Evolutionary conservation across 2,888 invertebrate genomes (phyloP).

Genomic region (Stegana nigrithorax): DNA sequence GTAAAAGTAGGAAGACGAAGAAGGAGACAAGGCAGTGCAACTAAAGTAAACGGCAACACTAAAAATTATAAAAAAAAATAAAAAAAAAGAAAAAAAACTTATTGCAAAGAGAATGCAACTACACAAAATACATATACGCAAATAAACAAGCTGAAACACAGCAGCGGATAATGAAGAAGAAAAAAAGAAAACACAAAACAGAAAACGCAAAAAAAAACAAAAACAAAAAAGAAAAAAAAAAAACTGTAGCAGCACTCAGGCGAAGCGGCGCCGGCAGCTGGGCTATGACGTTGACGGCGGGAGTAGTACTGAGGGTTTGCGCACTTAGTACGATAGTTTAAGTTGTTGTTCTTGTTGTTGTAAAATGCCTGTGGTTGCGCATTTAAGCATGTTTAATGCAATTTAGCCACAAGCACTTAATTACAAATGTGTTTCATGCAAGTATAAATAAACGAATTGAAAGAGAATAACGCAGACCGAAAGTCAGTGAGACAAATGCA

Average conservation of each 20-base stretch:
- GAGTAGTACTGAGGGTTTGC: too few relatives aligned
- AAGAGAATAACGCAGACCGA: neutral
- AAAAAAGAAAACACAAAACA: too few relatives aligned
- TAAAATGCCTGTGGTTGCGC: constrained; percentile 49
- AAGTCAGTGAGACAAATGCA: neutral
- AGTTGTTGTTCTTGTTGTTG: neutral
- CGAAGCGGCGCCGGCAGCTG: too few relatives aligned
- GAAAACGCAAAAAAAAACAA: too few relatives aligned
- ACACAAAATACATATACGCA: too few relatives aligned
- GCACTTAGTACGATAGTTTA: neutral
- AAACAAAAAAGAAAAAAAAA: too few relatives aligned
- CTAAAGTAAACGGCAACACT: neutral
- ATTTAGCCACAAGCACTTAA: constrained; percentile 67
- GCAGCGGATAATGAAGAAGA: too few relatives aligned
- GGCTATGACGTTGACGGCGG: too few relatives aligned
- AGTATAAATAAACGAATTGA: constrained; percentile 6
- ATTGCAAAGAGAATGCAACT: too few relatives aligned
- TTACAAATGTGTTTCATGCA: constrained; percentile 55
- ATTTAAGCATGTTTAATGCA: constrained; percentile 67
- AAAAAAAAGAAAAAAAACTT: constrained; percentile 24
- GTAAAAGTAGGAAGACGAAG: constrained; percentile 1
- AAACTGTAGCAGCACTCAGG: too few relatives aligned
- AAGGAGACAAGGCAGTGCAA: constrained; percentile 30
- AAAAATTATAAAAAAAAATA: neutral
- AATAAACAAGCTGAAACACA: too few relatives aligned